Base-by-base conservation (phyloP, 2,113 vertebrate genomes). In the Corythornis madagascariensis region DNA sequence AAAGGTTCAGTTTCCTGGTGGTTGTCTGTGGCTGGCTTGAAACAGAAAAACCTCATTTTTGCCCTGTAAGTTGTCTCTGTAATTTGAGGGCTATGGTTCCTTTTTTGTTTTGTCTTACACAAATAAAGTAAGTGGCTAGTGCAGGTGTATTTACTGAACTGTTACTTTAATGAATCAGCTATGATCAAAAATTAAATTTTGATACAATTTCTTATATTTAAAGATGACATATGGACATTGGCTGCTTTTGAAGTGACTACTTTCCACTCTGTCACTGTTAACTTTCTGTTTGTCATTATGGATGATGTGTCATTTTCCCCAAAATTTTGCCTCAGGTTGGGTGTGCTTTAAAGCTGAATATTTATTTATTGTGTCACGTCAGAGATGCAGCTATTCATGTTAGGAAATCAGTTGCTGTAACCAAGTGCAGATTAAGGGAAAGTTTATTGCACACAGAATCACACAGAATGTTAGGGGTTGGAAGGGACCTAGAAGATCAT, bases 361-460 rank as follows among this genome's bases (percentile, higher is more conserved):
- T 87, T 86, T 64, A 45, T 47, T 82, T 83, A 59, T 82, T 72
- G 33, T 67, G 40, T 15, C 43, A 64, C 31, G 87, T 70, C 48
- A 82, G 88, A 78, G 74, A 56, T 47, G 40, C 17, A 72, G 11
- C 42, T 86, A 45, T 86, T 66, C 64, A 59, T 42, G 56, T 59
- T 85, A 52, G 15, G 24, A 53, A 85, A 91, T 40, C 38, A 76
- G 55, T 67, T 53, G 33, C 38, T 56, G 42, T 61, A 79, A 76
- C 88, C 56, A 74, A 73, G 29, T 63, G 26, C n/a, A 92, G 52
- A 93, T 90, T 92, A 86, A 74, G 70, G 42, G 83, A 74, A 88
- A 83, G 28, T 83, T 69, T 56, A 72, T 79, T 35, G 35, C 35
- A 35, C 35, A 35, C 35, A 35, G 35, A 35, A 35, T 35, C 35